phyloP scores from a whole-genome alignment of 1,140 invertebrate genomes.

The Lasioglossum baleicum region DNA sequence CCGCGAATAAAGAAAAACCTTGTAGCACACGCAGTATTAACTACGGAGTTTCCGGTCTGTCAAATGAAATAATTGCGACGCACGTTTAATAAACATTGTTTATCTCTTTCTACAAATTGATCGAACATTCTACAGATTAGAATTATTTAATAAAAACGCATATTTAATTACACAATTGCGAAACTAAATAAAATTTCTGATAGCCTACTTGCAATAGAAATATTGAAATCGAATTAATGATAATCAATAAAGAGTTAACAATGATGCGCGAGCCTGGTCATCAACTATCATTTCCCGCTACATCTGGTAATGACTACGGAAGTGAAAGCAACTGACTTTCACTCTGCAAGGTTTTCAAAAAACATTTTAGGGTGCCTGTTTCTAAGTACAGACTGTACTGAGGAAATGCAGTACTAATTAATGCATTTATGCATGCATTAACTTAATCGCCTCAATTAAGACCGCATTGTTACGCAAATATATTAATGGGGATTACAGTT shows the following conservation, averaged over 20 bases:
- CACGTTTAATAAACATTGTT: background rate
- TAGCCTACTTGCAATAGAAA: background rate
- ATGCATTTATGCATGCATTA: background rate
- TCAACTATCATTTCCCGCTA: constrained; percentile 2
- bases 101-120: background rate
- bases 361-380: background rate
- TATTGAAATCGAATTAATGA: background rate
- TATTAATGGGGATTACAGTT: background rate
- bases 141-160: too few species aligned
- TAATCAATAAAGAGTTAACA: background rate
- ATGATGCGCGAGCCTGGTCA: background rate
- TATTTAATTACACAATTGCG: too few species aligned
- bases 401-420: background rate
- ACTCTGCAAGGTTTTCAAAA: background rate
- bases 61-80: background rate
- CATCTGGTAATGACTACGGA: constrained; percentile 1
- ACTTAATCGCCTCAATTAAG: background rate
- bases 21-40: background rate
- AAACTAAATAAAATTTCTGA: background rate
- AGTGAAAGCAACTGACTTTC: background rate
- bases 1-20: background rate
- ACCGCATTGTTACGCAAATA: background rate
- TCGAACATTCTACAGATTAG: background rate
- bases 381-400: background rate
- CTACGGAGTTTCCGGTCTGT: background rate